Evolutionary conservation across 2,888 invertebrate species (phyloP).

Genomic region (Cabera pusaria): DNA sequence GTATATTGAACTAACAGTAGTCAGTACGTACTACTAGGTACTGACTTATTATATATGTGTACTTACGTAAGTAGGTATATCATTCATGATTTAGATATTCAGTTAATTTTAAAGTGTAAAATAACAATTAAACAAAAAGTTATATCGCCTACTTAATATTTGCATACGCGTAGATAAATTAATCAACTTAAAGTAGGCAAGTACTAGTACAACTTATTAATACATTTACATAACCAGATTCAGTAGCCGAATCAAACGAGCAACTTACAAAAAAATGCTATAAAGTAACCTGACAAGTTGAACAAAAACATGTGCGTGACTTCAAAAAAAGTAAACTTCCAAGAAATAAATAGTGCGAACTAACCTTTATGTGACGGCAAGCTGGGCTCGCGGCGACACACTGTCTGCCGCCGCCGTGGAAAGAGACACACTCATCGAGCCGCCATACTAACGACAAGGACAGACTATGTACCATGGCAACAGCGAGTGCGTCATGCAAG

Average conservation of each 20-base stretch:
- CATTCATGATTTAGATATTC: no score
- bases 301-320: conserved; percentile 9
- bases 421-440: conserved; percentile 25
- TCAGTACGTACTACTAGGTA: no score
- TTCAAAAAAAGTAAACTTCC: conserved; percentile 9
- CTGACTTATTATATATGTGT: no score
- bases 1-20: no score
- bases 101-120: no score
- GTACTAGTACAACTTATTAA: no score
- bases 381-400: conserved; percentile 39
- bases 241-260: background rate
- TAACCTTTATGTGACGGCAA: conserved; percentile 33
- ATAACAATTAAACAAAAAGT: no score
- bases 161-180: no score
- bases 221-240: conserved; percentile 2
- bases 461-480: conserved; percentile 17
- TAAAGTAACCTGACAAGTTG: background rate
- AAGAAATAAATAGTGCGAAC: conserved; percentile 19
- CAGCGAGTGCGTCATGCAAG: conserved; percentile 24
- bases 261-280: no score
- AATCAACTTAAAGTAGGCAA: no score
- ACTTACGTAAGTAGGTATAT: no score
- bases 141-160: no score
- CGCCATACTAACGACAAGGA: conserved; percentile 16
- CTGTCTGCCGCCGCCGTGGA: conserved; percentile 41